phyloP scores from a whole-genome alignment of 2,888 invertebrate genomes.

The Idaea dimidiata region DNA sequence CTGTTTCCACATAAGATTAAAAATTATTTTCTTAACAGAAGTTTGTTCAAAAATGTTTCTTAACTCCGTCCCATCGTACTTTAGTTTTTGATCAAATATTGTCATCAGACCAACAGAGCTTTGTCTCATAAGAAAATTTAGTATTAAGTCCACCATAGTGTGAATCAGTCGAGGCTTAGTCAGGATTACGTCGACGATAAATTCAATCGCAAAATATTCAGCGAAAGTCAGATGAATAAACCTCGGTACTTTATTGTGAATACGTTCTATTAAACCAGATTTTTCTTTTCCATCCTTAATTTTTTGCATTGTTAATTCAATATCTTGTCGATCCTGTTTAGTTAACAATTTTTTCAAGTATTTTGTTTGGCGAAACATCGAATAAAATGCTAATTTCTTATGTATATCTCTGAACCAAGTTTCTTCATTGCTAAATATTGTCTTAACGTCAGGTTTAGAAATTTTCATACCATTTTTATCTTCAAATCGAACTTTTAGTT shows the following conservation, averaged over 20 bases:
- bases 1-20: background rate
- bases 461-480: conserved; percentile 1
- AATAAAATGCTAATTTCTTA: conserved; percentile 2
- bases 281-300: background rate
- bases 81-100: conserved; percentile 18
- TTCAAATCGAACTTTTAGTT: background rate
- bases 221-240: background rate
- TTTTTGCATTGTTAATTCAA: background rate
- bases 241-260: background rate
- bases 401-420: background rate
- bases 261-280: background rate
- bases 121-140: background rate
- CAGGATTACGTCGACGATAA: background rate
- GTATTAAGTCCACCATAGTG: background rate
- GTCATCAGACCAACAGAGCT: conserved; percentile 1
- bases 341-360: background rate
- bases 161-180: background rate
- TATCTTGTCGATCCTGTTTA: background rate
- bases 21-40: background rate
- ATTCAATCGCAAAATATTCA: background rate
- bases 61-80: background rate
- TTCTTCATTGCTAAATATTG: background rate
- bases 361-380: background rate
- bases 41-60: background rate
- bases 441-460: background rate